Evolutionary conservation across 1,140 invertebrate species (phyloP), one percentile per base, ranked within the genome.

Genomic region (Drosophila biarmipes): DNA sequence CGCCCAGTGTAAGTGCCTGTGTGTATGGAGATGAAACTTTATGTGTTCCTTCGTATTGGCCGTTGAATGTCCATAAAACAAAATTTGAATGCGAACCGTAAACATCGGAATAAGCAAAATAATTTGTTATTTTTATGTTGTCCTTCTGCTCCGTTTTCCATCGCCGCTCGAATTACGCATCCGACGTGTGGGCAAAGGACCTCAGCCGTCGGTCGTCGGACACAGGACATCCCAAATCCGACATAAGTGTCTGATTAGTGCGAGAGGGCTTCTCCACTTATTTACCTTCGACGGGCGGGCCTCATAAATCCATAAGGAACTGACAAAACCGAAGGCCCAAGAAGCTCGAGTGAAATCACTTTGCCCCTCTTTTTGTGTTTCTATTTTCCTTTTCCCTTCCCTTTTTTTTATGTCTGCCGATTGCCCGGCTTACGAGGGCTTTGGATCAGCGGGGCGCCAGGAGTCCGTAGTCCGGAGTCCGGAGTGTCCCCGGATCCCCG

Each of bases 231-330:
- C 24, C 62, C 49, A 68, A 68, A 68, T 55, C 63, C 63, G 19
- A 27, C 48, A 69, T 29, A 71, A 71, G 67, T 71, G 64, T 71
- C 67, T 71, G 67, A 71, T 71, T 71, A 71, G 67, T 69, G 51
- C 64, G 3, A 42, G 40, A 15, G 34, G 63, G 40, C 63, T 42
- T 19, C 27, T 40, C 66, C 64, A 48, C 64, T 38, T 69, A 69
- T 56, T 71, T 71, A 71, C 63, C 67, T 69, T 71, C 64, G 67
- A 37, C 17, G 43, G 12, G 2, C 34, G 58, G 29, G 34, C 31
- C 27, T 48, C 67, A 71, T 71, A 69, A 71, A 69, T 71, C 64
- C 51, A 71, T 69, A 71, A 69, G 58, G 64, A 71, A 69, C 63
- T 69, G 51, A 55, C 66, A 55, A 69, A 69, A 42, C 24, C 62